Evolutionary conservation across 2,888 invertebrate species (phyloP).

Genomic region (Melanchra persicariae): DNA sequence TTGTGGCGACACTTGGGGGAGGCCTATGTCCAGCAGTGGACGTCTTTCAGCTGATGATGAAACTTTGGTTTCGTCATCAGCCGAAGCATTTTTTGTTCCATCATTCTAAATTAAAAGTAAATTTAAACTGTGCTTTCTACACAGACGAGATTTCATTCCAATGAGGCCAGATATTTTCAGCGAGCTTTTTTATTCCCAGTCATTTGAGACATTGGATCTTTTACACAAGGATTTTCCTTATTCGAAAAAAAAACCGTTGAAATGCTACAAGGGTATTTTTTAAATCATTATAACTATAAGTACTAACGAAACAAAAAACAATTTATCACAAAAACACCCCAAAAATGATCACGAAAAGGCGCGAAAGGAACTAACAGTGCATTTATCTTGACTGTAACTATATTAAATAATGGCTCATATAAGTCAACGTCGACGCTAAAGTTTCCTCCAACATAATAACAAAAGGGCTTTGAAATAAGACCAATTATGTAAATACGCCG

Average conservation of each 20-base stretch:
- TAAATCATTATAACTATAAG: neutral
- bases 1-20: too few species aligned
- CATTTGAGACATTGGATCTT: slow-evolving; percentile 20
- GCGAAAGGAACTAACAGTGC: slow-evolving; percentile 30
- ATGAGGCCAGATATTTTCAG: neutral
- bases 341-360: slow-evolving; percentile 34
- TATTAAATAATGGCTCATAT: slow-evolving; percentile 58
- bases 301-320: neutral
- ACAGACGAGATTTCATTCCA: slow-evolving; percentile 5
- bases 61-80: neutral
- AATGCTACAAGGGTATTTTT: neutral
- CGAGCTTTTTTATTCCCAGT: slow-evolving; percentile 1
- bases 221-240: slow-evolving; percentile 2
- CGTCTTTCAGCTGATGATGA: too few species aligned
- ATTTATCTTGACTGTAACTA: slow-evolving; percentile 55
- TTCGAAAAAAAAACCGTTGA: neutral
- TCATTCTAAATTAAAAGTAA: neutral
- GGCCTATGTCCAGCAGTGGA: too few species aligned
- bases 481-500: slow-evolving; percentile 69
- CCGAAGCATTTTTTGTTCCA: neutral
- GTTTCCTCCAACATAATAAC: slow-evolving; percentile 61
- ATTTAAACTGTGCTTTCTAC: neutral
- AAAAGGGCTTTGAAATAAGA: slow-evolving; percentile 62
- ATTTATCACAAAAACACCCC: slow-evolving; percentile 23
- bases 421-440: slow-evolving; percentile 62